Conservation (phyloP, 2,797 vertebrate species). For the Sebastolobus altivelis region DNA sequence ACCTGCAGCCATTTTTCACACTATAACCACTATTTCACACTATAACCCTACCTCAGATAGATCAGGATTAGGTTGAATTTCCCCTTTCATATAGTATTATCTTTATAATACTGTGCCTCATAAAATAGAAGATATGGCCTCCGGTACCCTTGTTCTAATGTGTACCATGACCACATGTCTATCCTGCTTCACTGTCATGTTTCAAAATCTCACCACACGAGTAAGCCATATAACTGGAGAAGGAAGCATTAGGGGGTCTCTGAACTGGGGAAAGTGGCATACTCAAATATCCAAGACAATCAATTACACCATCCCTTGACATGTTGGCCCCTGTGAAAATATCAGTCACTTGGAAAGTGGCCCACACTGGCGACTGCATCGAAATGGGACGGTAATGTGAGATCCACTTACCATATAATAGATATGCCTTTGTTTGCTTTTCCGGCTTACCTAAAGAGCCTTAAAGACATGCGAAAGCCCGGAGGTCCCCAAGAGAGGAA, state of each 20-base stretch:
- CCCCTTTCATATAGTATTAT: background rate
- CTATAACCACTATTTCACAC: background rate
- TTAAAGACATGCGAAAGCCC: conserved; percentile 78
- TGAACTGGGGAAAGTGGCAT: conserved; percentile 87
- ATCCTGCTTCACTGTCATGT: conserved; percentile 56
- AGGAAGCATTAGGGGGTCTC: conserved; percentile 71
- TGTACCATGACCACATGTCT: conserved; percentile 42
- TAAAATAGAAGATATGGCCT: conserved; percentile 26
- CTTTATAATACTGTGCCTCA: conserved; percentile 8
- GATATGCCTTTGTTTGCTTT: conserved; percentile 89
- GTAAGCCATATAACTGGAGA: conserved; percentile 59
- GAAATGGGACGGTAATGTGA: conserved; percentile 88
- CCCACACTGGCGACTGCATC: conserved; percentile 88
- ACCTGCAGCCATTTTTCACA: background rate
- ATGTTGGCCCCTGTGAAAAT: conserved; percentile 91
- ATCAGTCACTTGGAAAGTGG: conserved; percentile 93
- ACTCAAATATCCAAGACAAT: conserved; percentile 90
- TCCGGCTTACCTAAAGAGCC: conserved; percentile 81
- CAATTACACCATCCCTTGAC: conserved; percentile 92
- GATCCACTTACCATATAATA: conserved; percentile 94
- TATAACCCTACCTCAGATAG: background rate
- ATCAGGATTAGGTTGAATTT: too few relatives aligned
- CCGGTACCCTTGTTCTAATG: conserved; percentile 20
- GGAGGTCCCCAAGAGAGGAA: conserved; percentile 67
- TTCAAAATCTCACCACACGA: conserved; percentile 60